A percentile compares a stretch with the other conserved stretches of the same genome.
phyloP scores from a whole-genome alignment of 2,888 invertebrate species.

The Hipparchia semele region DNA sequence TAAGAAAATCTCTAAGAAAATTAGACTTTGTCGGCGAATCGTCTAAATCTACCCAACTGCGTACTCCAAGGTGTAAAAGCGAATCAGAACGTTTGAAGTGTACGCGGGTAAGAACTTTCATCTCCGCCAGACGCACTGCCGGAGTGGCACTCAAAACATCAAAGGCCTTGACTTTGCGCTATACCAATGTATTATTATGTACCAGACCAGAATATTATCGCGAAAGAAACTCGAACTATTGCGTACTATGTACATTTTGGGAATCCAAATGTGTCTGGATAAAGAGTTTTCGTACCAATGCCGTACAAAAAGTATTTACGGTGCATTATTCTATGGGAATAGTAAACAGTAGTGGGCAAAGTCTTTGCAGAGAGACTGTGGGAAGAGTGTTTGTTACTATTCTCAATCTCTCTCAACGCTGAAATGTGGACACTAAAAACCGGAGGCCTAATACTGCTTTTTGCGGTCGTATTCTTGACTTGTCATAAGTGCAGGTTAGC shows the following conservation, averaged over 20 bases:
- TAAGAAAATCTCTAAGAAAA: slow-evolving; percentile 42
- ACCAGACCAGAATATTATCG: slow-evolving; percentile 1
- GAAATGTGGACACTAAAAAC: too few species aligned
- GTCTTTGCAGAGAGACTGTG: too few species aligned
- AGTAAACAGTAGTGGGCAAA: too few species aligned
- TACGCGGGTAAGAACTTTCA: slow-evolving; percentile 58
- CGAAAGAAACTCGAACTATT: slow-evolving; percentile 2
- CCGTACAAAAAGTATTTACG: neutral
- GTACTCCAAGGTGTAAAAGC: slow-evolving; percentile 73
- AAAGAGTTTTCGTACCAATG: neutral
- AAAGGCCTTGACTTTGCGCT: slow-evolving; percentile 54
- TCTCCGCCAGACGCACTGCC: slow-evolving; percentile 63
- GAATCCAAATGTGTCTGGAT: neutral
- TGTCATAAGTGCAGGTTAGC: too few species aligned
- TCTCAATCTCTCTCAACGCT: too few species aligned
- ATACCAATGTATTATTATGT: slow-evolving; percentile 13
- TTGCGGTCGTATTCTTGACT: too few species aligned
- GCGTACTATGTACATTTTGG: neutral
- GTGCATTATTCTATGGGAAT: too few species aligned
- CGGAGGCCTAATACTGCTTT: too few species aligned
- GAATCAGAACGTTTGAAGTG: slow-evolving; percentile 72
- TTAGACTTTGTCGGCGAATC: slow-evolving; percentile 43
- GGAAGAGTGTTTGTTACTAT: too few species aligned
- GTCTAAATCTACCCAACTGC: slow-evolving; percentile 45
- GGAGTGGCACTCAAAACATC: slow-evolving; percentile 72